Conservation (phyloP, 2,797 vertebrate genomes). For the Acestrorhynchus altus region DNA sequence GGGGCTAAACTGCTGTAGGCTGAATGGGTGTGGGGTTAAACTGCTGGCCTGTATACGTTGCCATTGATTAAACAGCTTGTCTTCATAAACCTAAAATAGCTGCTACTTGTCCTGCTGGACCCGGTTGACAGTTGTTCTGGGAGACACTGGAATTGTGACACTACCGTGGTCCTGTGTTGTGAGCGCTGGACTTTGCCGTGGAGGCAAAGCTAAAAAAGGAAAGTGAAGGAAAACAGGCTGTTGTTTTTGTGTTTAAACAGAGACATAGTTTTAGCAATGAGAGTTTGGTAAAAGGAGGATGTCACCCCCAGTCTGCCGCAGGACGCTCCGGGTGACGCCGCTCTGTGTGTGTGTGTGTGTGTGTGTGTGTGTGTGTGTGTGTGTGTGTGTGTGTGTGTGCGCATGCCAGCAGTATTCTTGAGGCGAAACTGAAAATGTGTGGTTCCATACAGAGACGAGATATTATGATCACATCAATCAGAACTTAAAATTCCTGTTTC, state of each 20-base stretch:
- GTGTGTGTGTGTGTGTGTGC: not conserved
- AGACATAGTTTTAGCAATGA: not conserved
- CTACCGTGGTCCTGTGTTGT: not conserved
- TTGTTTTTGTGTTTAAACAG: not conserved
- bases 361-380: not conserved
- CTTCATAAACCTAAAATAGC: too few species aligned
- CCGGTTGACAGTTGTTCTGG: not conserved
- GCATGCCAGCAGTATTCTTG: too few species aligned
- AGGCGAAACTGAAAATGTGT: too few species aligned
- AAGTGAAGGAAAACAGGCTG: not conserved
- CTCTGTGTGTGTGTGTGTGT: not conserved
- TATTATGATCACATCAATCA: too few species aligned
- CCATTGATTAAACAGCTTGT: too few species aligned
- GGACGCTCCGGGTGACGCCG: not conserved
- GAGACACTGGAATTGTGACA: not conserved
- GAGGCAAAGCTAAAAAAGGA: not conserved
- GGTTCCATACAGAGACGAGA: too few species aligned
- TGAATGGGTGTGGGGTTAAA: too few species aligned
- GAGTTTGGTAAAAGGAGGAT: too few species aligned
- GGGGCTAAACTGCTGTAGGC: too few species aligned
- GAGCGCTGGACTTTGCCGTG: not conserved
- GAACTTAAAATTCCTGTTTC: too few species aligned
- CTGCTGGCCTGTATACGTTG: too few species aligned
- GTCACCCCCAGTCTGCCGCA: not conserved
- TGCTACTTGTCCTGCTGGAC: not conserved